Percentiles rank a stretch among this genome's conserved stretches.
Evolutionary conservation across 2,888 invertebrate species (phyloP).

Genomic region (Cephus pulcher): DNA sequence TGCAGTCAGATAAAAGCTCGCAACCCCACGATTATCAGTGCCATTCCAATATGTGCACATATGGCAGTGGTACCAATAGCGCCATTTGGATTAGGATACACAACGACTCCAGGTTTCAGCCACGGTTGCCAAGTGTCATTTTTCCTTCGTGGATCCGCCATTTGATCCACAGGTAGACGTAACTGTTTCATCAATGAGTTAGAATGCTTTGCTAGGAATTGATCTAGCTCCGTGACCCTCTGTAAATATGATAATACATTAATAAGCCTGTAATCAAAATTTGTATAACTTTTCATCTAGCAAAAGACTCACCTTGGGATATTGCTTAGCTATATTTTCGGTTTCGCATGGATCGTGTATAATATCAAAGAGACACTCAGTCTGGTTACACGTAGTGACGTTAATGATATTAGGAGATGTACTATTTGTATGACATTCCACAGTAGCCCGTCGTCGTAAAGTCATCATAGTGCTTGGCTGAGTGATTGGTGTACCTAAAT

Average conservation of each 20-base stretch:
- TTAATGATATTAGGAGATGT: constrained; percentile 34
- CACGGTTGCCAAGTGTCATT: constrained; percentile 81
- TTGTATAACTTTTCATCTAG: constrained; percentile 4
- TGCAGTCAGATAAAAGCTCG: constrained; percentile 47
- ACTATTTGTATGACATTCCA: constrained; percentile 44
- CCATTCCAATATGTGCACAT: constrained; percentile 45
- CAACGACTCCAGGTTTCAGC: constrained; percentile 54
- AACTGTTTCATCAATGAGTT: constrained; percentile 44
- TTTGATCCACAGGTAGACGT: constrained; percentile 50
- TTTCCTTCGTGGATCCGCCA: constrained; percentile 78
- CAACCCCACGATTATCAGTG: constrained; percentile 39
- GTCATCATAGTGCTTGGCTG: constrained; percentile 56
- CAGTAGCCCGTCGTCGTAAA: constrained; percentile 51
- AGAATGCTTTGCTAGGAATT: constrained; percentile 48
- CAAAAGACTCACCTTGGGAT: constrained; percentile 48
- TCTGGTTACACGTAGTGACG: constrained; percentile 56
- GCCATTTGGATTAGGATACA: constrained; percentile 32
- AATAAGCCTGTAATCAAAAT: background rate
- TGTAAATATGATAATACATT: constrained; percentile 21
- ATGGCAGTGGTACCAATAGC: constrained; percentile 41
- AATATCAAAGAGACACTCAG: constrained; percentile 82
- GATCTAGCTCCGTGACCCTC: constrained; percentile 51
- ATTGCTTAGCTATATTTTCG: constrained; percentile 70
- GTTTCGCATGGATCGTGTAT: constrained; percentile 84
- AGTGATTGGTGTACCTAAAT: constrained; percentile 57